phyloP scores from a whole-genome alignment of 2,797 vertebrate genomes.

The Gymnodraco acuticeps region DNA sequence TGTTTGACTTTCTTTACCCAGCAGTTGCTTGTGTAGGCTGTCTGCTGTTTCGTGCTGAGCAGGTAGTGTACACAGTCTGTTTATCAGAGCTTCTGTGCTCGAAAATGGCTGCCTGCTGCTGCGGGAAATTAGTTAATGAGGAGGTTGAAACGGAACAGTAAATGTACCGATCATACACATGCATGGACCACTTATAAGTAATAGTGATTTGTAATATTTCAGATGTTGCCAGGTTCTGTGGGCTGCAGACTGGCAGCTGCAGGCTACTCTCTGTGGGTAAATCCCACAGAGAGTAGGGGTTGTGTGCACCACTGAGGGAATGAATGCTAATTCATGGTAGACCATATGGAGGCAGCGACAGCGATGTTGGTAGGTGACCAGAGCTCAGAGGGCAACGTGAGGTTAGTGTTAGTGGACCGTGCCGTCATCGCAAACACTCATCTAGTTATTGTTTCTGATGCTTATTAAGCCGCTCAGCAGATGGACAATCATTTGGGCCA shows the following conservation, averaged over 20 bases:
- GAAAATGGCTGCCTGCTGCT: neutral
- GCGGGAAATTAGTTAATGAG: conserved; percentile 6
- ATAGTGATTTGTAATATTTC: conserved; percentile 18
- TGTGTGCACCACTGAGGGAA: conserved; percentile 30
- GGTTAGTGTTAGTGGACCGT: conserved; percentile 76
- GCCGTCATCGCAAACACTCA: conserved; percentile 71
- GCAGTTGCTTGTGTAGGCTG: too few relatives aligned
- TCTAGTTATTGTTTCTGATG: conserved; percentile 79
- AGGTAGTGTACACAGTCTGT: neutral
- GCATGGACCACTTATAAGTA: neutral
- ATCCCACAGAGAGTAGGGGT: conserved; percentile 37
- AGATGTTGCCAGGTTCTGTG: neutral
- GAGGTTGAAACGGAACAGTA: neutral
- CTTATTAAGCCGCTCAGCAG: conserved; percentile 82
- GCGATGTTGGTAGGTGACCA: conserved; percentile 71
- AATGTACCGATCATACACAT: conserved; percentile 1
- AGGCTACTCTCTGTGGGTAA: conserved; percentile 46
- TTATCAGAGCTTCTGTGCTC: neutral
- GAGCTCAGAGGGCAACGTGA: conserved; percentile 73
- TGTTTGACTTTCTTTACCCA: neutral
- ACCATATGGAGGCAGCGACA: conserved; percentile 75
- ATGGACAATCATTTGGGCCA: conserved; percentile 82
- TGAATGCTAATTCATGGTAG: conserved; percentile 69
- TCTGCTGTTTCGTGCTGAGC: neutral
- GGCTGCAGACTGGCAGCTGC: conserved; percentile 37